phyloP scores from a whole-genome alignment of 2,888 invertebrate species.

The Chalcosyrphus nemorum region DNA sequence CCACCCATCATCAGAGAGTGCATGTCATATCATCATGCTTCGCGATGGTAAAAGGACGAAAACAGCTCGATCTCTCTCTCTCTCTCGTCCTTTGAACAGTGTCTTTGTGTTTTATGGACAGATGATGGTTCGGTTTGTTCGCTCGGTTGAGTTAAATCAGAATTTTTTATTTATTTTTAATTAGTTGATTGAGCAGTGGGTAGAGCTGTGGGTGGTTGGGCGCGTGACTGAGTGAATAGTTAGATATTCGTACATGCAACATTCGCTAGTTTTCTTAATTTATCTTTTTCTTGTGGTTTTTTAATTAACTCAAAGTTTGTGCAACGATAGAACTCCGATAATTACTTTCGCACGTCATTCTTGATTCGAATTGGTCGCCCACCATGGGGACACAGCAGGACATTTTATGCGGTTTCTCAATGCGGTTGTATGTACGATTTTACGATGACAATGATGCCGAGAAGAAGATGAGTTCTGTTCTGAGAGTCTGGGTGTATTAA shows the following conservation, averaged over 20 bases:
- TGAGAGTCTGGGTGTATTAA: neutral
- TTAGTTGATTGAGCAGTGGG: slow-evolving; percentile 44
- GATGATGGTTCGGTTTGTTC: slow-evolving; percentile 19
- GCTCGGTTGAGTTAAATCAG: slow-evolving; percentile 28
- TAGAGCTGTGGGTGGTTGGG: neutral
- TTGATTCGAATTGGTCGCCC: neutral
- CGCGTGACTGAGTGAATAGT: too few species aligned
- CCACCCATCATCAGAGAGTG: slow-evolving; percentile 34
- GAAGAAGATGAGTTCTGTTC: slow-evolving; percentile 11
- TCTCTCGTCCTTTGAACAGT: too few species aligned
- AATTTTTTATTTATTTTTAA: slow-evolving; percentile 53
- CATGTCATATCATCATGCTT: slow-evolving; percentile 46
- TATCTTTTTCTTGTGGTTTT: slow-evolving; percentile 18
- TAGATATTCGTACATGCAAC: neutral
- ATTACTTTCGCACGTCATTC: slow-evolving; percentile 49
- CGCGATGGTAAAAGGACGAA: neutral
- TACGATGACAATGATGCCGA: slow-evolving; percentile 21
- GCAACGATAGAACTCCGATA: slow-evolving; percentile 36
- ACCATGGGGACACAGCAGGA: neutral
- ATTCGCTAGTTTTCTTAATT: neutral
- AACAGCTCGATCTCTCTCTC: neutral
- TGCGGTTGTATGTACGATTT: neutral
- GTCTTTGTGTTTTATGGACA: slow-evolving; percentile 16
- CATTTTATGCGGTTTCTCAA: neutral
- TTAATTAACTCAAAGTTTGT: slow-evolving; percentile 47